These are phyloP conservation scores for Meloe dianella DNA, from an alignment of 2,888 invertebrate genomes.

Conservation along the genomic window DNA sequence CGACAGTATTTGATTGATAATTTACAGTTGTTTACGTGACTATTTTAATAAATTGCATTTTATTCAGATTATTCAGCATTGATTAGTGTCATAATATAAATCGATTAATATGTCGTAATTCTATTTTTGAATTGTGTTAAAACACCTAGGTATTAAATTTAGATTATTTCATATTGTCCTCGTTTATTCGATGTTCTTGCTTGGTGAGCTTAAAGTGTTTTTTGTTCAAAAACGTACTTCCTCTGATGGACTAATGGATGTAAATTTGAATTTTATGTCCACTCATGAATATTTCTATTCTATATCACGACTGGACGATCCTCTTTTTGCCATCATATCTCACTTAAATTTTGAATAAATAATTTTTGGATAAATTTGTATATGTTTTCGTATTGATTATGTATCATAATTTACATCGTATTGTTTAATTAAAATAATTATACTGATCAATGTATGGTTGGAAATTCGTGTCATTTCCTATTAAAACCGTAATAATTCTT, in stretches of 20 bases:
- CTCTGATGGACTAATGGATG: constrained; percentile 35
- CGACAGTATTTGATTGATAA: constrained; percentile 1
- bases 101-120: constrained; percentile 25
- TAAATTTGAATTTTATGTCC: constrained; percentile 35
- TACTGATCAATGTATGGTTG: neutral
- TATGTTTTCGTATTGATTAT: neutral
- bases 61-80: neutral
- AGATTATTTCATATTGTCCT: constrained; percentile 26
- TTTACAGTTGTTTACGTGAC: neutral
- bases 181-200: constrained; percentile 16
- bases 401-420: neutral
- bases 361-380: constrained; percentile 9
- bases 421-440: constrained; percentile 3
- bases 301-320: constrained; percentile 27
- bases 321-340: constrained; percentile 29
- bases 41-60: neutral
- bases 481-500: neutral
- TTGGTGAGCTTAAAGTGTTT: constrained; percentile 30
- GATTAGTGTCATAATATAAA: neutral
- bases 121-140: constrained; percentile 22
- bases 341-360: constrained; percentile 27
- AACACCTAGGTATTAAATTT: constrained; percentile 16
- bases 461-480: neutral
- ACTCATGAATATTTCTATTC: constrained; percentile 35
- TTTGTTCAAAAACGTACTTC: constrained; percentile 34